Base-by-base conservation (phyloP, 2,797 vertebrate genomes). In the Chaetodon trifasciatus region DNA sequence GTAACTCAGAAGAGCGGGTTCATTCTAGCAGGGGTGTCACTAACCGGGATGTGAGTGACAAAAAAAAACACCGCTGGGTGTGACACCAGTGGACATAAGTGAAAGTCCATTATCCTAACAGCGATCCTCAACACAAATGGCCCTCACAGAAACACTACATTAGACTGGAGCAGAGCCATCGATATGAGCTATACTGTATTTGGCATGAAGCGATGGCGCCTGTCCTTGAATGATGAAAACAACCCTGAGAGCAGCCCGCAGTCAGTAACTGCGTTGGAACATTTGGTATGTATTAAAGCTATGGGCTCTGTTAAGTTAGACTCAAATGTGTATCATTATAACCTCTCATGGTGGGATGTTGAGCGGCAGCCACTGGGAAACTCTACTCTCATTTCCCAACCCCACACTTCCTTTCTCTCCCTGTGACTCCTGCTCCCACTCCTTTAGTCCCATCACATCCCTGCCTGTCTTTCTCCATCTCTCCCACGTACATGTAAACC, bases 401-500 rank as follows among this genome's bases (percentile, higher is more conserved):
- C 89, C 87, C 80, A 49, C 87, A 92, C 90, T 95, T 94, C 93
- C 93, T 92, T 78, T 93, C 82, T 72, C 80, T 56, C 68, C 70
- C 86, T 1, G 46, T 71, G 77, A 86, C 83, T 88, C 66, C 78
- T 73, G 75, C 76, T 86, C 81, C 83, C 87, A 78, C 78, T 89
- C 84, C 69, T 85, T 39, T 21, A 72, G 52, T 76, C 69, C 60
- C 79, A 83, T 83, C 76, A 35, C 47, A 69, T 81, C 87, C 74
- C 63, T 11, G 76, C 32, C 47, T 19, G 68, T 78, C 65, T 64
- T 65, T 58, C 76, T 71, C 69, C 0, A 0, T 70, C 70, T 40
- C 85, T 90, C 86, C 81, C 85, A 91, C 81, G 0, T 80, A 70
- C 21, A 28, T 69, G 49, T 82, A 82, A 83, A 86, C 78, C 80